Base-by-base conservation (phyloP, 1,140 invertebrate species). In the Trichonephila clavipes region DNA sequence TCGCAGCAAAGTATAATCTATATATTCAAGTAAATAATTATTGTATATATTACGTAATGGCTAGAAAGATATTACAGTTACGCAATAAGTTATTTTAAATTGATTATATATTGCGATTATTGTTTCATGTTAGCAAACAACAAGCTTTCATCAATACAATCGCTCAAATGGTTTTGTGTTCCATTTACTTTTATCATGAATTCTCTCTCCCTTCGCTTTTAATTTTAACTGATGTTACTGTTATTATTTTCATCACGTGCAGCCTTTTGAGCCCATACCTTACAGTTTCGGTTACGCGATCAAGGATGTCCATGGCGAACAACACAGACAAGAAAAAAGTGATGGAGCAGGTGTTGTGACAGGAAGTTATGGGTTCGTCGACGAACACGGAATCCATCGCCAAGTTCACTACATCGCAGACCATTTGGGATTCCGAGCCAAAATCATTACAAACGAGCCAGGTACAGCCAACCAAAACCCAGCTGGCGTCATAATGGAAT, bases 351-450 rank as follows among this genome's bases (percentile, higher is more conserved):
- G 93, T 18, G 61, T 61, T 16, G 93, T 94, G n/a, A 81, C 44
- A 8, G 93, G 93, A 59, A 72, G 61, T 34, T 94, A 94, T 51
- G 59, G 66, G 1, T 81, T 90, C 58, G 85, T 85, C n/a, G 93
- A 94, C 62, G 93, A 69, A 10, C 28, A 28, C 0, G 93, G 93
- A 62, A 87, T 87, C 61, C 51, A 66, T 14, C 18, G 93, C 19
- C 81, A 66, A 14, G 93, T 94, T 44, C 28, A 94, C 19, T 95
- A 95, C 90, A 88, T 92, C 58, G 95, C 94, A 18, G 94, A 95
- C n/a, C 89, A 95, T 10, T 72, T 92, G 62, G 95, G 95, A 21
- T 95, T 85, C 90, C 72, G 93, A 59, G 94, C 95, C 6, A 81
- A 93, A 51, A 77, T 94, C 12, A 69, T 85, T 24, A 94, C 94